phyloP scores from a whole-genome alignment of 2,797 vertebrate genomes.

The Rousettus madagascariensis region DNA sequence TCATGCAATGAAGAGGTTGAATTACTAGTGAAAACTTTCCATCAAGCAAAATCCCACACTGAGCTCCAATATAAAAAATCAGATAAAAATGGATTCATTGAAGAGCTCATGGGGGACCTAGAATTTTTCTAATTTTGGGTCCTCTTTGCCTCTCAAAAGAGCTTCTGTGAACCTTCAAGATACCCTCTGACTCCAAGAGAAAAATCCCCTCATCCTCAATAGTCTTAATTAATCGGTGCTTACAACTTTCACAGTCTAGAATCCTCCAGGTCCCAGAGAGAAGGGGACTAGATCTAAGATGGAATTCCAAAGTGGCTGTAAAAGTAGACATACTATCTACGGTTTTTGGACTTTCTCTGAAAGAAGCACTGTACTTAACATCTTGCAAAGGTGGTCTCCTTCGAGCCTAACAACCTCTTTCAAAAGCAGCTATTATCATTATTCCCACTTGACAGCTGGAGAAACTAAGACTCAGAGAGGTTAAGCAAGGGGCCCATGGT shows the following conservation, averaged over 20 bases:
- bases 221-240: neutral
- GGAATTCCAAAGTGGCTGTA: neutral
- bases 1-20: neutral
- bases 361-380: neutral
- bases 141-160: neutral
- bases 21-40: neutral
- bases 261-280: neutral
- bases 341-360: neutral
- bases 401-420: neutral
- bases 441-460: neutral
- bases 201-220: neutral
- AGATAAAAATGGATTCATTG: neutral
- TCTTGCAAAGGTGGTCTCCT: neutral
- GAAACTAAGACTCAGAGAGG: neutral
- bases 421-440: neutral
- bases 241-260: neutral
- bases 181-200: neutral
- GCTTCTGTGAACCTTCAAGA: neutral
- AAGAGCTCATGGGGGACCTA: neutral
- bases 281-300: neutral
- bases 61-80: neutral
- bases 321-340: neutral
- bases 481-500: neutral
- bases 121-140: neutral
- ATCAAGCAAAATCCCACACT: neutral